Conservation (phyloP, 2,888 invertebrate species). For the Spilosoma lubricipeda region DNA sequence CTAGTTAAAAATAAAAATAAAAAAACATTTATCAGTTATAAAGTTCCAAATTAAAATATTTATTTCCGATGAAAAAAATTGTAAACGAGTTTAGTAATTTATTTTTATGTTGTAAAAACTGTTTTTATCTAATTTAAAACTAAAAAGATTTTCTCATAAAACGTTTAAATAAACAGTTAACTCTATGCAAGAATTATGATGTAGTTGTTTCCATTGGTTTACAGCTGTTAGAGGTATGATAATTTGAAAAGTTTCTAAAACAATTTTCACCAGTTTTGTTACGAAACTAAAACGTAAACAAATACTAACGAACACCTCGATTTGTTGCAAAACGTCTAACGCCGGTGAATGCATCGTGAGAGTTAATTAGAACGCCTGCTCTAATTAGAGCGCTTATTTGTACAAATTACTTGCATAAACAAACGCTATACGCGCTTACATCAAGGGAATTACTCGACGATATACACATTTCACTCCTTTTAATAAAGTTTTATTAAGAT, state of each 20-base stretch:
- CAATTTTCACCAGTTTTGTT: constrained; percentile 33
- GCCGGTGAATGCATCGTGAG: constrained; percentile 36
- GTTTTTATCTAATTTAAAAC: not conserved
- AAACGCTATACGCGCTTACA: constrained; percentile 19
- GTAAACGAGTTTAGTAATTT: not conserved
- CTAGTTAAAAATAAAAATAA: constrained; percentile 4
- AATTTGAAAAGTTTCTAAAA: constrained; percentile 17
- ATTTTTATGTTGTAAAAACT: not conserved
- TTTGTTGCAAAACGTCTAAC: constrained; percentile 45
- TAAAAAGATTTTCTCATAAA: not conserved
- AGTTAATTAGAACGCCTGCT: constrained; percentile 43
- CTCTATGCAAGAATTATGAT: constrained; percentile 3
- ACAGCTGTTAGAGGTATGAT: constrained; percentile 14
- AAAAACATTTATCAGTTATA: not conserved
- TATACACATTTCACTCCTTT: constrained; percentile 20
- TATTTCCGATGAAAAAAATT: not conserved
- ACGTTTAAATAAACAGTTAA: not conserved
- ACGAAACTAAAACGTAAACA: constrained; percentile 51
- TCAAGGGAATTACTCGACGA: constrained; percentile 22
- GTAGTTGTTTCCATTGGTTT: not conserved
- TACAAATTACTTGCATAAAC: constrained; percentile 41
- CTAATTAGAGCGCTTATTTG: constrained; percentile 46
- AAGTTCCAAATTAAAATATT: not conserved
- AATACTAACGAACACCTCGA: constrained; percentile 50
- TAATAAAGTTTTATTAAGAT: constrained; percentile 27